Conservation (phyloP, 2,113 vertebrate species). For the Thryonomys swinderianus region DNA sequence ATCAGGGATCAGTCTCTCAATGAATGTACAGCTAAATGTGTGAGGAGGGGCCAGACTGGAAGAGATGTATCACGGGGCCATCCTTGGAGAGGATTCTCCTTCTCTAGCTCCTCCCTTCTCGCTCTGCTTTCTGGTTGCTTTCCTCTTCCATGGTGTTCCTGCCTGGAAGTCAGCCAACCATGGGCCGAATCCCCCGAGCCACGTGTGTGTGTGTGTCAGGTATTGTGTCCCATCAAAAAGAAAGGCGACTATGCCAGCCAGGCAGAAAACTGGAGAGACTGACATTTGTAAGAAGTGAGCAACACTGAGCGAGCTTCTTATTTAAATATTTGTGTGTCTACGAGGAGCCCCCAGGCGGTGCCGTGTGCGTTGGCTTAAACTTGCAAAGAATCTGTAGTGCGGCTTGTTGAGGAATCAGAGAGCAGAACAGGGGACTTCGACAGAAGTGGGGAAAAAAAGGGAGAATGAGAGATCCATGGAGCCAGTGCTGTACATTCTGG, state of each 20-base stretch:
- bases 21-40: background rate
- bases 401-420: background rate
- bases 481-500: background rate
- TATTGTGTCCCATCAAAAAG: background rate
- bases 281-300: background rate
- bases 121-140: background rate
- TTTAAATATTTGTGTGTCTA: background rate
- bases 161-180: background rate
- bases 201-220: background rate
- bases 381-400: background rate
- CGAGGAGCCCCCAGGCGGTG: background rate
- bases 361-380: background rate
- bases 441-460: background rate
- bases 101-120: background rate
- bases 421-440: background rate
- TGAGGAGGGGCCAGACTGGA: background rate
- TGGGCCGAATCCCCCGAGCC: background rate
- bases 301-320: background rate
- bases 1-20: background rate
- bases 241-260: background rate
- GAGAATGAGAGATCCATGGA: background rate
- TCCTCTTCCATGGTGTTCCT: background rate
- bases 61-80: background rate
- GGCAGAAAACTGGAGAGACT: background rate
- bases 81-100: background rate